These are phyloP conservation scores for Colletes latitarsis DNA, from an alignment of 1,140 invertebrate species.

Conservation along the genomic window DNA sequence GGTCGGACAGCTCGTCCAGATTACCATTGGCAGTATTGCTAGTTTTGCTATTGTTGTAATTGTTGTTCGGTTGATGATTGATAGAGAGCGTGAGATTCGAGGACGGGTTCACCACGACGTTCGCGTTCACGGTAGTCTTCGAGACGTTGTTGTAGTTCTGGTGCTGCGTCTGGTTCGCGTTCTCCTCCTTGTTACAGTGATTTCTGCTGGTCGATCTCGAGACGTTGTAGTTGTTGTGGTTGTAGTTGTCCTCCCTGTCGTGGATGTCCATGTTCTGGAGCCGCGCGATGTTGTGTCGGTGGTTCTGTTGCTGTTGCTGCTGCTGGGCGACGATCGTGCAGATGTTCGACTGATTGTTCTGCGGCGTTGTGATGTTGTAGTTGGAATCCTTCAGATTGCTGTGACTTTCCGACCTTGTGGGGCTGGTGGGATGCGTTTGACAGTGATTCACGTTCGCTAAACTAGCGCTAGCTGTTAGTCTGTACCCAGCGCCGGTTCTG, in stretches of 20 bases:
- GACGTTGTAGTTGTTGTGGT: slow-evolving; percentile 78
- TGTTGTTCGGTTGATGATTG: slow-evolving; percentile 77
- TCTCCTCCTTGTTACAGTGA: slow-evolving; percentile 81
- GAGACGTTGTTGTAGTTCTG: slow-evolving; percentile 79
- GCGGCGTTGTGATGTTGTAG: slow-evolving; percentile 75
- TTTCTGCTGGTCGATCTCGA: slow-evolving; percentile 73
- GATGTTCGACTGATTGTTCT: slow-evolving; percentile 71
- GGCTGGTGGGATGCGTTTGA: slow-evolving; percentile 76
- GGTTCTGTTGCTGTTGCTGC: slow-evolving; percentile 67
- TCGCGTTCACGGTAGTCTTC: slow-evolving; percentile 79
- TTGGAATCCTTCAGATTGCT: slow-evolving; percentile 80
- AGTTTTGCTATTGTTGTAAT: slow-evolving; percentile 71
- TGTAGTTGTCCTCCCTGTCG: slow-evolving; percentile 77
- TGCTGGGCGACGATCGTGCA: slow-evolving; percentile 58
- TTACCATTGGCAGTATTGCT: slow-evolving; percentile 78
- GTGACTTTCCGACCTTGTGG: slow-evolving; percentile 78
- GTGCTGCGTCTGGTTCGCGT: slow-evolving; percentile 79
- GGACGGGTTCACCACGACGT: slow-evolving; percentile 69
- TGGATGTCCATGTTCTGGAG: slow-evolving; percentile 74
- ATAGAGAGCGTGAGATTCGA: slow-evolving; percentile 74
- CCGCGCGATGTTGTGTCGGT: slow-evolving; percentile 72
- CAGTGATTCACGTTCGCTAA: slow-evolving; percentile 81
- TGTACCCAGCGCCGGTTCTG: slow-evolving; percentile 71
- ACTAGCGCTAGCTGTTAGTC: slow-evolving; percentile 81
- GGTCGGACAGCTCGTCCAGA: slow-evolving; percentile 87